A percentile compares a stretch with the other conserved stretches of the same genome.
These are phyloP conservation scores for Nesoenas mayeri DNA, from an alignment of 2,113 vertebrate genomes.

Conservation along the genomic window DNA sequence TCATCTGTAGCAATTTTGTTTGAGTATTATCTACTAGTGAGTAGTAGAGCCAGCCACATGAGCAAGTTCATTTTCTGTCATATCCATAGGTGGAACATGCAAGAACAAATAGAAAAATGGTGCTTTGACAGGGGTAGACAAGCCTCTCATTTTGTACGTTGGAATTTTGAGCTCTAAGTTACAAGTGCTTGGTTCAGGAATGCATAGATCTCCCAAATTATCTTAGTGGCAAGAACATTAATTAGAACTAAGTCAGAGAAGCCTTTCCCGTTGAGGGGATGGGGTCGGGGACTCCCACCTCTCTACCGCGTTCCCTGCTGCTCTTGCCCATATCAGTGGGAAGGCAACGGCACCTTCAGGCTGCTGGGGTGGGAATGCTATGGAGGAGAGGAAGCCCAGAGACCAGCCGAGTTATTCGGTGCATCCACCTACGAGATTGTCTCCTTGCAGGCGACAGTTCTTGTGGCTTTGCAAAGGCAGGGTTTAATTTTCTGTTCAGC, in stretches of 20 bases:
- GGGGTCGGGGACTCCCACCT: not conserved
- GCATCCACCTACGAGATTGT: not conserved
- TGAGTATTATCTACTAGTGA: not conserved
- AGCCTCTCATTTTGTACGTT: not conserved
- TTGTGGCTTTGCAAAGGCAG: not conserved
- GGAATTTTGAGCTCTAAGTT: not conserved
- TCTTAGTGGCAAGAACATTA: not conserved
- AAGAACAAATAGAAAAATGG: not conserved
- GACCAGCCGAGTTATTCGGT: not conserved
- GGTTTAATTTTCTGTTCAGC: not conserved
- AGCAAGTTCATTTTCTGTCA: not conserved
- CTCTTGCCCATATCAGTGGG: not conserved
- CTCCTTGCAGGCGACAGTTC: not conserved
- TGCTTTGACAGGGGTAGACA: not conserved
- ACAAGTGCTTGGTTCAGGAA: not conserved
- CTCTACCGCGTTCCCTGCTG: not conserved
- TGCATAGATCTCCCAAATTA: not conserved
- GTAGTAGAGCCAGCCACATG: not conserved
- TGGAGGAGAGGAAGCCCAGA: not conserved
- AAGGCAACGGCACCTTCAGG: not conserved
- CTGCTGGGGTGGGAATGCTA: not conserved
- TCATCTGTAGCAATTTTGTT: not conserved
- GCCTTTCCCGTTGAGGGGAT: fast-evolving
- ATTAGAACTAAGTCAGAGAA: not conserved
- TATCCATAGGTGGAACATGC: not conserved